Evolutionary conservation across 2,113 vertebrate species (phyloP), one percentile per base, ranked within the genome.

Genomic region (Halcyon senegalensis): DNA sequence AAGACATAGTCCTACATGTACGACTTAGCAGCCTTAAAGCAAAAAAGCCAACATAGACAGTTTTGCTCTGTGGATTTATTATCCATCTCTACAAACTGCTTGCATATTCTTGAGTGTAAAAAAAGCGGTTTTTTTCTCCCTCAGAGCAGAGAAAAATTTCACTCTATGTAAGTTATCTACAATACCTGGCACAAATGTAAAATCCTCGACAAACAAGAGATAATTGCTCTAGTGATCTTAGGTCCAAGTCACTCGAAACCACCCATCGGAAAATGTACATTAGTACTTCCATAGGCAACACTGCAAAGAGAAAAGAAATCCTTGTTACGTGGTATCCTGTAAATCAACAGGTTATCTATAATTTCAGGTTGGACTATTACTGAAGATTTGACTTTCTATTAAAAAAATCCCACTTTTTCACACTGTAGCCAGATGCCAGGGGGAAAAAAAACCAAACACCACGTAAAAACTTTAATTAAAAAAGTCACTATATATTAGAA

Each of bases 231-330:
- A 99, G 97, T 4, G 99, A 98, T 41, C 99, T 98, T 94, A 99
- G 98, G 97, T 99, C 99, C 98, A 99, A 97, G 85, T 99, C 99
- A 92, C 98, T 99, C 10, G 99, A 99, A 97, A 99, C 99, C 78
- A 99, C 99, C 99, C 99, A 99, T 53, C 99, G 99, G 95, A 99
- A 99, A 97, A 99, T 98, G 97, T 99, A 99, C 99, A 99, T 99
- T 46, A 99, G 97, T 93, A 99, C 98, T 97, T 99, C 99, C 96
- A 98, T 97, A 5, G 99, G 99, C 97, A 99, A 97, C 2, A 96
- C 99, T 99, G 97, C 75, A 84, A 93, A 76, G 39, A 96, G 50
- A 93, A 84, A 82, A 95, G 0, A 90, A 74, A 51, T n/a, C 53
- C 70, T 48, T 84, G 43, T 90, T 70, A 92, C 43, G 90, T 11